Evolutionary conservation across 2,113 vertebrate species (phyloP).

Genomic region (Ammodytes dubius): DNA sequence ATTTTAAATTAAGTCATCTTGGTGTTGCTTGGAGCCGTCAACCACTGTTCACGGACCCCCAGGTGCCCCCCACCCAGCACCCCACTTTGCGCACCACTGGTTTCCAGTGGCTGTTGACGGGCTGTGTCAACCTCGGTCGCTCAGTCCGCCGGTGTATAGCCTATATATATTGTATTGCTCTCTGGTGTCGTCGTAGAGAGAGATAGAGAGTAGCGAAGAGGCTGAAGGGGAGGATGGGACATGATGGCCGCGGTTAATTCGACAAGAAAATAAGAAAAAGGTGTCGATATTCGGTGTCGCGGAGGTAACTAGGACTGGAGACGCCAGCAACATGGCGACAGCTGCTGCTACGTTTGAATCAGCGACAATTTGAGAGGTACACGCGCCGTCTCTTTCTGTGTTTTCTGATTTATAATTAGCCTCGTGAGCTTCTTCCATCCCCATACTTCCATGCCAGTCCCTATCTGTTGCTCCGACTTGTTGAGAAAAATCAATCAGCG

Average conservation of each 20-base stretch:
- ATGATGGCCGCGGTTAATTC: not conserved
- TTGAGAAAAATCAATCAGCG: not conserved
- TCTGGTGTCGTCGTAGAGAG: conserved; percentile 4
- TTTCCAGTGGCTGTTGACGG: conserved; percentile 24
- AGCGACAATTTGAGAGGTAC: conserved; percentile 71
- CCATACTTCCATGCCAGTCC: not conserved
- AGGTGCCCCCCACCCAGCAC: conserved; percentile 22
- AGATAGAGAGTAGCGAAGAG: no score
- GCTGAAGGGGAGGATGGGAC: not conserved
- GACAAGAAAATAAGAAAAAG: not conserved
- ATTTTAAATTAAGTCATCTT: no score
- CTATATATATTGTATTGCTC: not conserved
- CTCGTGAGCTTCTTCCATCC: not conserved
- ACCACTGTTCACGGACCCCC: not conserved
- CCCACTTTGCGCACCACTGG: conserved; percentile 4
- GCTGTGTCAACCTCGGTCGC: conserved; percentile 19
- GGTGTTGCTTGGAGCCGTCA: not conserved
- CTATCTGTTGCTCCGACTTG: not conserved
- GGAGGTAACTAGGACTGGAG: conserved; percentile 48
- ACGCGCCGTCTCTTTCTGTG: conserved; percentile 8
- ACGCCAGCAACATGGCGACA: conserved; percentile 84
- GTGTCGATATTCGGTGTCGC: conserved; percentile 18
- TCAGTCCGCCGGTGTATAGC: not conserved
- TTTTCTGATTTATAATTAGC: not conserved
- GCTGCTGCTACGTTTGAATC: conserved; percentile 56